Conservation (phyloP, 2,888 invertebrate genomes). For the Lapara coniferarum region DNA sequence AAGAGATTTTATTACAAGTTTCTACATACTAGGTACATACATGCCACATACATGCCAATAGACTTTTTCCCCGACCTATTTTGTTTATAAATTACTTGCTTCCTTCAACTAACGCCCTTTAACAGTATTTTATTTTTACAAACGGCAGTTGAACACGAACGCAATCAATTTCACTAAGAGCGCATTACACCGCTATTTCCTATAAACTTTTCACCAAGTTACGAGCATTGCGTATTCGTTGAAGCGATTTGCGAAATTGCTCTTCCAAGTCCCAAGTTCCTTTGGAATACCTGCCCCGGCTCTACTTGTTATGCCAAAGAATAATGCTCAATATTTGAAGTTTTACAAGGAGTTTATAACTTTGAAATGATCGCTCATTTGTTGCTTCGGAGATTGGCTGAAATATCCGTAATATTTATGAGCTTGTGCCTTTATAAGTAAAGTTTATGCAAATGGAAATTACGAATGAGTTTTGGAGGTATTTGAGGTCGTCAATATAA, state of each 20-base stretch:
- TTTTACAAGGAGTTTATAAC: conserved; percentile 43
- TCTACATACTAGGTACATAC: no score
- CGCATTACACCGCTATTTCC: conserved; percentile 62
- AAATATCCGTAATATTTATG: conserved; percentile 23
- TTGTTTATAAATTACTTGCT: no score
- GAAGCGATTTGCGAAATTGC: conserved; percentile 67
- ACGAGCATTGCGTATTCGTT: conserved; percentile 61
- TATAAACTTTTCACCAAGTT: conserved; percentile 57
- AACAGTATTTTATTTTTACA: conserved; percentile 29
- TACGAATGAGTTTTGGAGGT: neutral
- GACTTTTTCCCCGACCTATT: no score
- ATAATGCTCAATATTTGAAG: conserved; percentile 51
- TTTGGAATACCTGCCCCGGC: conserved; percentile 51
- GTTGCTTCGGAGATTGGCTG: conserved; percentile 19
- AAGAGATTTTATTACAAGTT: no score
- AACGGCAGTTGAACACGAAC: conserved; percentile 30
- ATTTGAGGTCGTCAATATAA: neutral
- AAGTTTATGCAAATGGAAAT: conserved; percentile 16
- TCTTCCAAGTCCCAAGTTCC: conserved; percentile 55
- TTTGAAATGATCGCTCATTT: conserved; percentile 31
- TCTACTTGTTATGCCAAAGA: conserved; percentile 53
- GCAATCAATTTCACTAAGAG: conserved; percentile 59
- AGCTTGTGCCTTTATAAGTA: neutral
- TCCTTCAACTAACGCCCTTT: neutral
- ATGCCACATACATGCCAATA: no score